phyloP scores from a whole-genome alignment of 2,888 invertebrate species.

The Scaptomyza polygonia region DNA sequence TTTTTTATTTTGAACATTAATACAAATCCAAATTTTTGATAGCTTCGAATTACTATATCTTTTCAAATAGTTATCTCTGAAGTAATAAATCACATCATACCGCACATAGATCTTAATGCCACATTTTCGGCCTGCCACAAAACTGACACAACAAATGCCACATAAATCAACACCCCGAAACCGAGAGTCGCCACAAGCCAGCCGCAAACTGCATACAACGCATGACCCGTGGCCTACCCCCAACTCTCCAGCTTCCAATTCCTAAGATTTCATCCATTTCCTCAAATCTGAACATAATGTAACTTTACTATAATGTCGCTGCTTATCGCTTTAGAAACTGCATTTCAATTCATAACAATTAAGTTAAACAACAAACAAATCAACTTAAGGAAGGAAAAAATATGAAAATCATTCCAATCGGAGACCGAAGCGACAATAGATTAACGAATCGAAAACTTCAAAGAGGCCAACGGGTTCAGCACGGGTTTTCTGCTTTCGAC shows the following conservation, averaged over 20 bases:
- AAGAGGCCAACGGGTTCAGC: slow-evolving; percentile 44
- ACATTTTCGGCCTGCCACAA: slow-evolving; percentile 12
- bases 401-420: neutral
- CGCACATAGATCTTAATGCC: slow-evolving; percentile 27
- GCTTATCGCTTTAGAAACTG: slow-evolving; percentile 59
- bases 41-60: neutral
- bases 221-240: slow-evolving; percentile 7
- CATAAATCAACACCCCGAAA: slow-evolving; percentile 66
- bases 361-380: slow-evolving; percentile 56
- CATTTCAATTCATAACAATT: slow-evolving; percentile 77
- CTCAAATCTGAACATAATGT: neutral
- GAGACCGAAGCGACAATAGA: slow-evolving; percentile 9
- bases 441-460: slow-evolving; percentile 21
- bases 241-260: too few relatives aligned
- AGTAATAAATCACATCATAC: slow-evolving; percentile 33
- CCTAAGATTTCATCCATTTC: too few relatives aligned
- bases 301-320: neutral
- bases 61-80: slow-evolving; percentile 22
- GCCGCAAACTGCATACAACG: slow-evolving; percentile 3
- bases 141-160: slow-evolving; percentile 47
- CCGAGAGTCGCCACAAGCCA: slow-evolving; percentile 15
- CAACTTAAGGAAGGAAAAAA: slow-evolving; percentile 14
- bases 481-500: slow-evolving; percentile 5
- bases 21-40: too few relatives aligned
- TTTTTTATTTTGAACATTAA: too few relatives aligned